phyloP scores from a whole-genome alignment of 92 coral and sea anemone genomes.

The Plumapathes pennacea region DNA sequence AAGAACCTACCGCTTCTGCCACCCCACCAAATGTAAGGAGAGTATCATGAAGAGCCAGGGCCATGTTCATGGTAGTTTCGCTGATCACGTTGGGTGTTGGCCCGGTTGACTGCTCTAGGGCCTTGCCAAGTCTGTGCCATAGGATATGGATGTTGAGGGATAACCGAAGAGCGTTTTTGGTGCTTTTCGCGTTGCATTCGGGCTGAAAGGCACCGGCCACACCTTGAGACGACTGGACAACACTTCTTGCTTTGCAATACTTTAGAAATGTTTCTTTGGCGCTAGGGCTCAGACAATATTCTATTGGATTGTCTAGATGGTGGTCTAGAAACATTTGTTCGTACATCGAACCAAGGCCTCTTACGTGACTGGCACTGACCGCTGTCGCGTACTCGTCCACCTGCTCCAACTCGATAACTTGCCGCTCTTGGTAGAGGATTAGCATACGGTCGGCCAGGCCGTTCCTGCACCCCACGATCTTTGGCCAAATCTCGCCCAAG shows the following conservation, averaged over 20 bases:
- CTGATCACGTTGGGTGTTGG: conserved; percentile 33
- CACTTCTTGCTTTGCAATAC: conserved; percentile 35
- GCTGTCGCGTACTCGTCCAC: conserved; percentile 18
- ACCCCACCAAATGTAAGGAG: conserved; percentile 36
- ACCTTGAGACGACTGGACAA: neutral
- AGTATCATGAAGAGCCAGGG: conserved; percentile 36
- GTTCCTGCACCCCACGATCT: conserved; percentile 22
- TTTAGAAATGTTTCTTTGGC: conserved; percentile 31
- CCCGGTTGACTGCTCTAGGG: conserved; percentile 30
- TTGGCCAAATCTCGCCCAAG: conserved; percentile 38
- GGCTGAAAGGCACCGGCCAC: conserved; percentile 17
- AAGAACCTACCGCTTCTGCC: conserved; percentile 50
- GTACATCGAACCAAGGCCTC: conserved; percentile 24
- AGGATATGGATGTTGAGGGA: conserved; percentile 36
- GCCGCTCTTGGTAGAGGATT: conserved; percentile 4
- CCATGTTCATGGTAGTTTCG: conserved; percentile 45
- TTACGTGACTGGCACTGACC: conserved; percentile 21
- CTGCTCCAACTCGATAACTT: conserved; percentile 6
- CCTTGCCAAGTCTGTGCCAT: conserved; percentile 38
- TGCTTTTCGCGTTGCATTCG: conserved; percentile 40
- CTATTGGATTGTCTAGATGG: conserved; percentile 28
- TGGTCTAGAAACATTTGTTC: conserved; percentile 33
- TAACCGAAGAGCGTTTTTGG: conserved; percentile 36
- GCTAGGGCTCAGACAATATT: conserved; percentile 22
- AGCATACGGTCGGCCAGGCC: conserved; percentile 28